Base-by-base conservation (phyloP, 2,113 vertebrate species). In the Microtus ochrogaster region DNA sequence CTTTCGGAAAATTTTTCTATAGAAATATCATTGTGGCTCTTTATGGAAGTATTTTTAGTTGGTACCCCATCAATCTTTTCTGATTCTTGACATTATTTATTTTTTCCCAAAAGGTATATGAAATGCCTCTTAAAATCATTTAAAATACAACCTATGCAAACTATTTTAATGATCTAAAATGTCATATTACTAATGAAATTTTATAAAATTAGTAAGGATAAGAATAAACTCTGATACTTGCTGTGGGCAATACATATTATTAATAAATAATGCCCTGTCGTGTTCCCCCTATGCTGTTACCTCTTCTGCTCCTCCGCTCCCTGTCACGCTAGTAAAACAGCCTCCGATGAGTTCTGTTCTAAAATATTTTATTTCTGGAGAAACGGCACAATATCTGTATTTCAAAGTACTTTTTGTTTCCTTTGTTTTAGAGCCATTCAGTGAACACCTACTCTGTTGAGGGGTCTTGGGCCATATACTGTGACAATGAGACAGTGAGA, bases 131-230 rank as follows among this genome's bases (percentile, higher is more conserved):
- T n/a, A 33, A 94, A 44, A 52, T 90, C 13, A 76, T 84, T 92
- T 90, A 61, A 92, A 94, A 76, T 94, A 16, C 65, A n/a, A n/a
- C 49, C 28, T 91, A 94, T 65, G 58, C 39, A 90, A 89, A 91
- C 28, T 77, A 17, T 44, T 74, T 10, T 74, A 81, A 33, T 58
- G 44, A 91, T 88, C n/a, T 79, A 81, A 94, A 93, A 92, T 85
- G 19, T n/a, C 52, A n/a, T 79, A 74, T 70, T 11, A 12, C n/a
- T 87, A 85, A 2, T 89, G 73, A n/a, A 73, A 8, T 39, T 86
- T 93, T 88, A 72, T 39, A 70, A 86, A n/a, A 33, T 52, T 49
- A 52, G 30, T 92, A 47, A 82, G 83, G 39, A 68, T 91, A 12
- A 94, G 72, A 66, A 44, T 76, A 61, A 39, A 66, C 65, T 72